Base-by-base conservation (phyloP, 2,888 invertebrate species). In the Silvanus unidentatus region DNA sequence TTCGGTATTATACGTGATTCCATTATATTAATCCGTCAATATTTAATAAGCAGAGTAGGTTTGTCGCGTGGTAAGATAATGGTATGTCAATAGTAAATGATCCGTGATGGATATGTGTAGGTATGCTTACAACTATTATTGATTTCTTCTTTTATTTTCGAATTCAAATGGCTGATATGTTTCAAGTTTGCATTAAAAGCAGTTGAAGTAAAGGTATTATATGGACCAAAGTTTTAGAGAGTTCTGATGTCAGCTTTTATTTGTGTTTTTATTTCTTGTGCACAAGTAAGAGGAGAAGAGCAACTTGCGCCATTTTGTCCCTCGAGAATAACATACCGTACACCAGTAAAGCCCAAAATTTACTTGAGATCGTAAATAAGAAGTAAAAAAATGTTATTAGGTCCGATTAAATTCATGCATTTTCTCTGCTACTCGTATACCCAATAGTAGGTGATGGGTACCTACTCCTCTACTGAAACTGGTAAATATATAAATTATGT, bases 201-300 rank as follows among this genome's bases (percentile, higher is more conserved):
- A 54, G 44, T 39, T 43, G 39, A 47, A 47, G 43, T 46, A 44
- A 46, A 49, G 49, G 49, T 37, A 37, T 37, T 37, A 37, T 37
- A 13, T 37, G 37, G 37, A 37, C 37, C 15, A 13, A 37, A 37
- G 15, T 32, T 32, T 37, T 37, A 37, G 51, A 55, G 49, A 52
- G 56, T 48, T 54, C 47, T 49, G 52, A 49, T 52, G 52, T 54
- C 52, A 47, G 58, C 58, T 58, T 60, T 61, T 63, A 63, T 62
- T 61, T 57, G 60, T 56, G 58, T 59, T 61, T 64, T 64, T 64
- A 64, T 63, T 57, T 60, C 61, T 53, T 37, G 15, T 16, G 12
- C 22, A 22, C 22, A 11, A 32, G n/a, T 6, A 16, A 16, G 15
- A n/a, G 15, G 37, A 37, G 37, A 37, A 37, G 12, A 12, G 32